Conservation (phyloP, 2,888 invertebrate species). For the Melinopterus prodromus region DNA sequence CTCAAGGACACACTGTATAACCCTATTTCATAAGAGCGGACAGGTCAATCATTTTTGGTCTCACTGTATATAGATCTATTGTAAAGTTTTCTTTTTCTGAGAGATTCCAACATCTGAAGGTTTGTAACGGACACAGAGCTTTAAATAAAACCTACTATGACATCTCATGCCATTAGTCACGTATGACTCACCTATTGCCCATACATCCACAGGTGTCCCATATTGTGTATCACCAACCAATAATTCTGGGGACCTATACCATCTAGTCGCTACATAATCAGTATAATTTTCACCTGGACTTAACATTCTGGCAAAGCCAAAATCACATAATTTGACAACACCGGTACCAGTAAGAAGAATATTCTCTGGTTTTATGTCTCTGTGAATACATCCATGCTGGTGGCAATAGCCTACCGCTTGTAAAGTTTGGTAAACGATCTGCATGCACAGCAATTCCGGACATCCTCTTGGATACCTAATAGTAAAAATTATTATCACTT, state of each 20-base stretch:
- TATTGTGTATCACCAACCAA: slow-evolving; percentile 96
- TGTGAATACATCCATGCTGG: slow-evolving; percentile 93
- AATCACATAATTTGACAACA: slow-evolving; percentile 97
- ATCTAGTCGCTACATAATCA: slow-evolving; percentile 98
- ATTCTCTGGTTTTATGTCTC: slow-evolving; percentile 99
- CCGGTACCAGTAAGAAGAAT: slow-evolving; percentile 92
- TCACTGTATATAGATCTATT: too few relatives aligned
- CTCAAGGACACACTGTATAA: too few relatives aligned
- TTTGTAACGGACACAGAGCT: too few relatives aligned
- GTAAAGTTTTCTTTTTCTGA: too few relatives aligned
- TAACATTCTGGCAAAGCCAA: slow-evolving; percentile 97
- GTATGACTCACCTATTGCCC: slow-evolving; percentile 84
- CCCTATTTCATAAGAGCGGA: too few relatives aligned
- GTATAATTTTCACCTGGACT: slow-evolving; percentile 98
- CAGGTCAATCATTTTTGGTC: too few relatives aligned
- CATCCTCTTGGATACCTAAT: slow-evolving; percentile 83
- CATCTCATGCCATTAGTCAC: too few relatives aligned
- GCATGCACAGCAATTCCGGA: slow-evolving; percentile 88
- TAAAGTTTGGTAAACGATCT: slow-evolving; percentile 94
- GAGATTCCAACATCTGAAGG: too few relatives aligned
- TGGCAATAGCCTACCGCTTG: slow-evolving; percentile 97
- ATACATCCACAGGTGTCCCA: slow-evolving; percentile 93
- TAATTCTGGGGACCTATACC: slow-evolving; percentile 98
- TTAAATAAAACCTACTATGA: too few relatives aligned
- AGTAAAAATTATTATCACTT: slow-evolving; percentile 10